phyloP scores from a whole-genome alignment of 2,888 invertebrate genomes.

The Harmothoe impar region DNA sequence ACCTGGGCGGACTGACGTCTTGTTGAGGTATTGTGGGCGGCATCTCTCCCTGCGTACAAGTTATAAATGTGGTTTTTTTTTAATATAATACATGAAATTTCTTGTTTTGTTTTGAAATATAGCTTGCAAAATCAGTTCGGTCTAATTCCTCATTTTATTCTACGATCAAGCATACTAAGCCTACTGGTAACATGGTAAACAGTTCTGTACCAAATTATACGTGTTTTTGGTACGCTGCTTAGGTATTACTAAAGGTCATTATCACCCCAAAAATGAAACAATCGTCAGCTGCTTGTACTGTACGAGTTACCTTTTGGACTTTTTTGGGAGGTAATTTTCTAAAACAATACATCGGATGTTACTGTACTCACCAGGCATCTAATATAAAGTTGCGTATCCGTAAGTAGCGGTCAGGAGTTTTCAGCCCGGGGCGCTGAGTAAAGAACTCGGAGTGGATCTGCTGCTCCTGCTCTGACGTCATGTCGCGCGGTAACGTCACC shows the following conservation, averaged over 20 bases:
- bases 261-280: no score
- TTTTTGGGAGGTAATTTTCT: no score
- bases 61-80: neutral
- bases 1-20: conserved; percentile 86
- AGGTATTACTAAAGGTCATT: no score
- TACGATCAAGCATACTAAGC: no score
- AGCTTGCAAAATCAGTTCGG: no score
- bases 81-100: neutral
- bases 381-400: conserved; percentile 87
- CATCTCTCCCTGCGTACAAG: conserved; percentile 79
- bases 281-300: no score
- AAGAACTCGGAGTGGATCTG: conserved; percentile 86
- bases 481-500: conserved; percentile 81
- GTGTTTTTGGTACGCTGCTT: no score
- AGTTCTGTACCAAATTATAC: no score
- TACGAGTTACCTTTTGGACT: no score
- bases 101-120: neutral
- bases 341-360: no score
- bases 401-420: conserved; percentile 86
- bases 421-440: conserved; percentile 85
- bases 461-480: conserved; percentile 85
- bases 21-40: conserved; percentile 86
- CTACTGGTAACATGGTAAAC: no score
- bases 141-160: no score
- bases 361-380: conserved; percentile 85